phyloP scores from a whole-genome alignment of 2,797 vertebrate genomes.

The Knipowitschia caucasica region DNA sequence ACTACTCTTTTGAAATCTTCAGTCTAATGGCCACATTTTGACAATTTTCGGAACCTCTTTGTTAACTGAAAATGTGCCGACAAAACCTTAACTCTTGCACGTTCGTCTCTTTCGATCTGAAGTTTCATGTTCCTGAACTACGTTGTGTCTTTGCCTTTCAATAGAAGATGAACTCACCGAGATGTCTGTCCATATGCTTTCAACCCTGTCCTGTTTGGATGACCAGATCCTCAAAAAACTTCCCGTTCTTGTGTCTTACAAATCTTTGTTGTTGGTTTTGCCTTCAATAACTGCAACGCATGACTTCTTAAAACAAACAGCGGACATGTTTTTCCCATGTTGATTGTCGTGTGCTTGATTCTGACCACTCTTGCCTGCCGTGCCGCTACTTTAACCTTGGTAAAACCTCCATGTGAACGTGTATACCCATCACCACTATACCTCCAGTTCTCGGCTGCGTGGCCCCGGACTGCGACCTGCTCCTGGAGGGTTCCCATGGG shows the following conservation, averaged over 20 bases:
- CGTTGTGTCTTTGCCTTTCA: not conserved
- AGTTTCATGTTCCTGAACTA: not conserved
- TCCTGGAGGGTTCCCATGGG: slow-evolving; percentile 79
- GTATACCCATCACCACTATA: slow-evolving; percentile 19
- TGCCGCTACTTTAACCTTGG: not conserved
- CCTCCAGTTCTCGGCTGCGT: slow-evolving; percentile 81
- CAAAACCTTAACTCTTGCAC: not conserved
- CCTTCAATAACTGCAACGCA: not conserved
- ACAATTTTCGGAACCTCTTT: not conserved
- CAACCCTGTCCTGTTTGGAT: not conserved
- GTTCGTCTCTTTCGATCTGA: not conserved
- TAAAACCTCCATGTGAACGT: slow-evolving; percentile 12
- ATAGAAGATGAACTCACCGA: not conserved
- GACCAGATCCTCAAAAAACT: not conserved
- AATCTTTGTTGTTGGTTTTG: not conserved
- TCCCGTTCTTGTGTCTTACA: not conserved
- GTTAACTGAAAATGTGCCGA: not conserved
- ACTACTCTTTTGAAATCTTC: not conserved
- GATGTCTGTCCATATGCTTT: not conserved
- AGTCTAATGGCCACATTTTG: not conserved
- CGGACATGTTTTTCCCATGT: not conserved
- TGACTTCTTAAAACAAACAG: not conserved
- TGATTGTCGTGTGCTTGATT: not conserved
- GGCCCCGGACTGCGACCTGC: slow-evolving; percentile 76
- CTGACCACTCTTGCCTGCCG: not conserved